These are phyloP conservation scores for Rhynchomys soricoides DNA, from an alignment of 2,113 vertebrate species.

Conservation along the genomic window DNA sequence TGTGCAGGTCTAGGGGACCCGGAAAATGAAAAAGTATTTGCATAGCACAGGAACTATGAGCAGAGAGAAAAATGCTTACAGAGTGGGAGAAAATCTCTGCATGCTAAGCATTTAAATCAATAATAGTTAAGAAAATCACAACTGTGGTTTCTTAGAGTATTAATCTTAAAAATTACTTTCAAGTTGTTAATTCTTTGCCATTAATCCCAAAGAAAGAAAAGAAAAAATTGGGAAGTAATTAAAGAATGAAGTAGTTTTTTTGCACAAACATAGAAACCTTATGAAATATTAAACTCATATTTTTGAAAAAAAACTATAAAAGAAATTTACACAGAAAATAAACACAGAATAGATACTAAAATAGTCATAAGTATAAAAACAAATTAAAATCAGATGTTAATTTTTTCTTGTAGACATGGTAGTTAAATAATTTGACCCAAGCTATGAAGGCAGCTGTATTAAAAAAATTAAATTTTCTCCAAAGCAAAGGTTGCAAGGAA, in stretches of 20 bases:
- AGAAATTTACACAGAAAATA: background rate
- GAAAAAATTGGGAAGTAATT: background rate
- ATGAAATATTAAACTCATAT: slow-evolving; percentile 20
- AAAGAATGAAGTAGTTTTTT: slow-evolving; percentile 12
- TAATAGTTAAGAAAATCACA: background rate
- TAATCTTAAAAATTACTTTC: slow-evolving; percentile 52
- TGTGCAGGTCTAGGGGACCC: background rate
- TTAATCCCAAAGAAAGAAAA: background rate
- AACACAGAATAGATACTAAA: background rate
- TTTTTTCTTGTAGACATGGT: slow-evolving; percentile 45
- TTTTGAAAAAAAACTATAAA: slow-evolving; percentile 18
- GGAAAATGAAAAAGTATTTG: background rate
- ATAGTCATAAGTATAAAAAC: background rate
- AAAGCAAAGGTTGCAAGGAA: background rate
- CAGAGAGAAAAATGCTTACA: background rate
- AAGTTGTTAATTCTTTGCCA: slow-evolving; percentile 2
- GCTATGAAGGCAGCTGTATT: background rate
- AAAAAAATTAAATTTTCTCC: background rate
- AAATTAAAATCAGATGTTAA: slow-evolving; percentile 30
- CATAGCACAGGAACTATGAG: background rate
- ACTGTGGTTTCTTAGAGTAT: background rate
- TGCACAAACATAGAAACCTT: background rate
- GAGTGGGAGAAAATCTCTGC: background rate
- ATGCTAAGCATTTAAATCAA: background rate
- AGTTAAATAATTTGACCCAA: slow-evolving; percentile 9